These are phyloP conservation scores for Penaeus japonicus DNA, from an alignment of 1,140 invertebrate genomes.

Conservation along the genomic window DNA sequence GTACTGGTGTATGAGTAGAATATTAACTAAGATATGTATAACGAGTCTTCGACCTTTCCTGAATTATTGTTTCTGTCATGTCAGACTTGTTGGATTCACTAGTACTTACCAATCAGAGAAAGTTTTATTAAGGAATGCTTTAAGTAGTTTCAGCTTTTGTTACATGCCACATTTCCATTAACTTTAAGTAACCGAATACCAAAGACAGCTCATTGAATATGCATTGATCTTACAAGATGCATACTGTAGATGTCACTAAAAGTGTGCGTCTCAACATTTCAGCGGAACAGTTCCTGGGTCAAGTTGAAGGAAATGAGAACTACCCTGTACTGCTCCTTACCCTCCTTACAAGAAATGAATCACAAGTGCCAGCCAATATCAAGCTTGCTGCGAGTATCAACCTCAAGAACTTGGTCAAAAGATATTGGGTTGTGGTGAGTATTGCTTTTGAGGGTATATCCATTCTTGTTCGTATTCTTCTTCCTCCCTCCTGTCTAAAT, in stretches of 20 bases:
- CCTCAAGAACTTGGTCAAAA: conserved; percentile 96
- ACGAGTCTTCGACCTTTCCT: no score
- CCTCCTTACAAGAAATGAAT: conserved; percentile 76
- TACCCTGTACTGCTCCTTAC: conserved; percentile 87
- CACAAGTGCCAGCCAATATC: conserved; percentile 76
- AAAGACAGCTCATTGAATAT: no score
- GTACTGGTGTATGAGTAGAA: no score
- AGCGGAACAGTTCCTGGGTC: conserved; percentile 94
- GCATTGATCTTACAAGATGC: conserved; percentile 15
- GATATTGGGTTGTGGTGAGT: conserved; percentile 91
- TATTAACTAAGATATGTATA: no score
- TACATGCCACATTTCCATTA: no score
- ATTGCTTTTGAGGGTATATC: neutral
- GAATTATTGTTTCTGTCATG: no score
- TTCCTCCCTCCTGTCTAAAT: neutral
- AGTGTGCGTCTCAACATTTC: conserved; percentile 34
- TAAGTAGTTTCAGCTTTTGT: no score
- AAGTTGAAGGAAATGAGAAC: conserved; percentile 88
- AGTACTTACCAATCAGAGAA: no score
- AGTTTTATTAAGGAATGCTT: no score
- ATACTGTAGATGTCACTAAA: neutral
- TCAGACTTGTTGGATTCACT: no score
- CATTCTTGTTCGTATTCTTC: neutral
- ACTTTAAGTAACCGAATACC: no score
- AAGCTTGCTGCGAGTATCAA: conserved; percentile 87